Evolutionary conservation across 2,797 vertebrate genomes (phyloP).

Genomic region (Semaprochilodus insignis): DNA sequence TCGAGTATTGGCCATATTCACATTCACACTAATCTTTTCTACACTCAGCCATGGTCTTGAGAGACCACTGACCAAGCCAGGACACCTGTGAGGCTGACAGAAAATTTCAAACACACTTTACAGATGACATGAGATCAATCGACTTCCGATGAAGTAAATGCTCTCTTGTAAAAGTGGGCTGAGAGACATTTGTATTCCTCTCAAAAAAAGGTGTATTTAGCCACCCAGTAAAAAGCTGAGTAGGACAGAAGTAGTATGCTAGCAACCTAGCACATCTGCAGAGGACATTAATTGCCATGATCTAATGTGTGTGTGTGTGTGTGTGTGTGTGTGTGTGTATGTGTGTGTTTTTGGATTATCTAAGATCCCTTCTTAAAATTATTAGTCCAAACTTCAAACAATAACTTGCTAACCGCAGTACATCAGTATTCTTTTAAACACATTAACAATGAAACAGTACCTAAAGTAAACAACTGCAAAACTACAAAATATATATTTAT

Average conservation of each 20-base stretch:
- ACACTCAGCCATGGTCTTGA: conserved; percentile 1
- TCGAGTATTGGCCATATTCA: conserved; percentile 10
- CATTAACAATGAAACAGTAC: background rate
- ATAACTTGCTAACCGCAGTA: conserved; percentile 1
- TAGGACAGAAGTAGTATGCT: conserved; percentile 15
- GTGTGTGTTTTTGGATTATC: background rate
- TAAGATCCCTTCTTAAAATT: background rate
- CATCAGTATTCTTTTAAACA: background rate
- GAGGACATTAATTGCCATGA: conserved; percentile 20
- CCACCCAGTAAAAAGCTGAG: background rate
- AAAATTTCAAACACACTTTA: conserved; percentile 29
- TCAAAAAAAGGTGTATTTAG: conserved; percentile 4
- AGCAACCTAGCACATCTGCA: conserved; percentile 17
- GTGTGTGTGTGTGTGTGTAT: background rate
- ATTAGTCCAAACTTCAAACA: conserved; percentile 1
- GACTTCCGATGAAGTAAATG: conserved; percentile 11
- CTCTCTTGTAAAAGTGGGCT: conserved; percentile 10
- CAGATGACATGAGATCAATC: conserved; percentile 32
- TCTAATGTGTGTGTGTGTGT: conserved; percentile 18
- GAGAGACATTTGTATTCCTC: conserved; percentile 14
- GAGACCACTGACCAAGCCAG: conserved; percentile 17
- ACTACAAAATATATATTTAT: conserved; percentile 9
- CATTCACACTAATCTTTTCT: conserved; percentile 13
- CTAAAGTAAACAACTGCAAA: background rate
- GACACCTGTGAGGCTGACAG: conserved; percentile 19